Percentiles rank a stretch among this genome's conserved stretches.
phyloP scores from a whole-genome alignment of 1,140 invertebrate genomes.

The Drosophila suzukii region DNA sequence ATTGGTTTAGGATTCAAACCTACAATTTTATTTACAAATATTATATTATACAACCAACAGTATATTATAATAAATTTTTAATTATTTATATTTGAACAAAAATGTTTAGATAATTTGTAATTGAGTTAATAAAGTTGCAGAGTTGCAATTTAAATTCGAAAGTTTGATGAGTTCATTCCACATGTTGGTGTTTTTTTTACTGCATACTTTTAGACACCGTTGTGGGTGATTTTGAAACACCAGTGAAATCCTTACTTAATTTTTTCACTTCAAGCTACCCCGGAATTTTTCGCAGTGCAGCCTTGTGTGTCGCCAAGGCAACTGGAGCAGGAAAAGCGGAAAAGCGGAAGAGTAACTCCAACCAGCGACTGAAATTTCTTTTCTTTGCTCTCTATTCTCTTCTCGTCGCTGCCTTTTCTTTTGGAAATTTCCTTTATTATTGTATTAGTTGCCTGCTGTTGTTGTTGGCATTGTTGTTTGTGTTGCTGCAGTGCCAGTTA shows the following conservation, averaged over 20 bases:
- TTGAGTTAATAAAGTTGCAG: too few relatives aligned
- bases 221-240: too few relatives aligned
- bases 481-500: constrained; percentile 56
- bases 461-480: constrained; percentile 23
- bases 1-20: too few relatives aligned
- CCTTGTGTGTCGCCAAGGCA: constrained; percentile 27
- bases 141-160: too few relatives aligned
- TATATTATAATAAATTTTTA: too few relatives aligned
- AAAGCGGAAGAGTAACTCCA: constrained; percentile 29
- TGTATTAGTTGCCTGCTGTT: constrained; percentile 55
- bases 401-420: constrained; percentile 15
- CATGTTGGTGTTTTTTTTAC: too few relatives aligned
- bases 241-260: neutral
- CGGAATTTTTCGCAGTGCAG: neutral
- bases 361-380: constrained; percentile 13
- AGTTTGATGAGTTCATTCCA: too few relatives aligned
- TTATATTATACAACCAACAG: too few relatives aligned
- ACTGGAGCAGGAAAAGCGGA: constrained; percentile 13
- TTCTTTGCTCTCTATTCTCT: constrained; percentile 32
- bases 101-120: too few relatives aligned
- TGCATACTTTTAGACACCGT: too few relatives aligned
- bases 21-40: too few relatives aligned
- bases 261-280: neutral
- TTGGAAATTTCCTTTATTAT: constrained; percentile 62
- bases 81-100: too few relatives aligned